Conservation (phyloP, 2,888 invertebrate genomes). For the Vannuccia rotundouncinata region DNA sequence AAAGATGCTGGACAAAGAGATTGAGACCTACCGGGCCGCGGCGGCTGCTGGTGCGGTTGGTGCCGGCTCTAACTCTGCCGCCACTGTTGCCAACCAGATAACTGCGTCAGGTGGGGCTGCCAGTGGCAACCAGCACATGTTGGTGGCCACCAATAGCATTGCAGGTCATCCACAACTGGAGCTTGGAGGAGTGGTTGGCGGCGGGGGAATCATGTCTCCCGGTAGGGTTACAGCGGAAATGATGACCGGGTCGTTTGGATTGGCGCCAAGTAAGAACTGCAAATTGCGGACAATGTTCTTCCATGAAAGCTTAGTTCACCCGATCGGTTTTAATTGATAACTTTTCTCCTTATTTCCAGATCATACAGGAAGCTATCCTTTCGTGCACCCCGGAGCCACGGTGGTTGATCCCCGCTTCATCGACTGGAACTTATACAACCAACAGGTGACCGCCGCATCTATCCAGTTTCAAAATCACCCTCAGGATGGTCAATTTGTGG, state of each 20-base stretch:
- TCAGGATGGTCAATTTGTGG: not conserved
- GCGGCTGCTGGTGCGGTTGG: not conserved
- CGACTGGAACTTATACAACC: not conserved
- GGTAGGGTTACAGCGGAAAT: not conserved
- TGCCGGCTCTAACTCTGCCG: not conserved
- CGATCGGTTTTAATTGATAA: too few species aligned
- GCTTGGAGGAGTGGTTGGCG: not conserved
- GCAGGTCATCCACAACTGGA: too few species aligned
- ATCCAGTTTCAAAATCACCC: not conserved
- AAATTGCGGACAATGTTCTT: too few species aligned
- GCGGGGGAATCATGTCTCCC: not conserved
- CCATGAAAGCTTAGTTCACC: too few species aligned
- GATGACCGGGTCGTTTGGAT: not conserved
- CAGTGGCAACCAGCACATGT: too few species aligned
- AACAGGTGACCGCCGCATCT: not conserved
- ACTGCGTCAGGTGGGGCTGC: too few species aligned
- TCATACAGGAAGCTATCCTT: too few species aligned
- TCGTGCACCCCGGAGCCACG: not conserved
- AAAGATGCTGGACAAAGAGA: constrained; percentile 29
- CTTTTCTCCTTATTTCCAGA: too few species aligned
- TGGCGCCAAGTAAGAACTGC: not conserved
- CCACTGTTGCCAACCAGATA: not conserved
- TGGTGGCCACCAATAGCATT: too few species aligned
- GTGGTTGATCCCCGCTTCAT: not conserved
- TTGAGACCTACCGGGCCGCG: constrained; percentile 18